Evolutionary conservation across 2,888 invertebrate genomes (phyloP).

Genomic region (Arctia plantaginis): DNA sequence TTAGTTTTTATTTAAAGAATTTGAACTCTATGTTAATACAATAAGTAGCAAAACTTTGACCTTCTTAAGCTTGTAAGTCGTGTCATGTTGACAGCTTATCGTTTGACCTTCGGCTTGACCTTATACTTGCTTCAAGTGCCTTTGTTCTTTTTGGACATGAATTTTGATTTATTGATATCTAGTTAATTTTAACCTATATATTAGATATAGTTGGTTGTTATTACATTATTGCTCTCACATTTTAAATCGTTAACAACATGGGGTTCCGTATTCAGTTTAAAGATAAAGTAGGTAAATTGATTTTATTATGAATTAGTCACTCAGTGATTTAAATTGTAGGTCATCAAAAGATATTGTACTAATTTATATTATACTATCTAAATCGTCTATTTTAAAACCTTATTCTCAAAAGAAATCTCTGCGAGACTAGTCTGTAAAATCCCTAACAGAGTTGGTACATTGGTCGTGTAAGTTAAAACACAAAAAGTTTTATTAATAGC

Average conservation of each 20-base stretch:
- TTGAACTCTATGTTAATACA: constrained; percentile 26
- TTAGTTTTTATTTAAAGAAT: constrained; percentile 16
- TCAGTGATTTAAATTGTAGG: neutral
- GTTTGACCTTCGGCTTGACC: constrained; percentile 61
- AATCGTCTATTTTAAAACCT: neutral
- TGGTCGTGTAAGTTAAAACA: neutral
- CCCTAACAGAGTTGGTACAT: neutral
- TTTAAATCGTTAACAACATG: neutral
- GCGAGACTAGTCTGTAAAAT: neutral
- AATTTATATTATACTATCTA: too few relatives aligned
- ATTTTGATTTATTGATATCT: constrained; percentile 21
- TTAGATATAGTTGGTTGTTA: constrained; percentile 5
- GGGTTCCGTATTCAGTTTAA: too few relatives aligned
- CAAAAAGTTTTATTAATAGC: neutral
- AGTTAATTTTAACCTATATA: constrained; percentile 4
- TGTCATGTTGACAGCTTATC: constrained; percentile 61
- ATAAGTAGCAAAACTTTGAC: constrained; percentile 40
- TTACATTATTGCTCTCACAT: neutral
- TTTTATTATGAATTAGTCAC: neutral
- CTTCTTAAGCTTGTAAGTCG: constrained; percentile 54
- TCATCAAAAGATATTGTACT: too few relatives aligned
- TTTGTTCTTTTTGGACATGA: constrained; percentile 47
- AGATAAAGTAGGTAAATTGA: too few relatives aligned
- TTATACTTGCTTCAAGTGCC: constrained; percentile 47
- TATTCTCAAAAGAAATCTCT: neutral